A percentile compares a stretch with the other conserved stretches of the same genome.
These are phyloP conservation scores for Abrostola tripartita DNA, from an alignment of 2,888 invertebrate genomes.

Conservation along the genomic window DNA sequence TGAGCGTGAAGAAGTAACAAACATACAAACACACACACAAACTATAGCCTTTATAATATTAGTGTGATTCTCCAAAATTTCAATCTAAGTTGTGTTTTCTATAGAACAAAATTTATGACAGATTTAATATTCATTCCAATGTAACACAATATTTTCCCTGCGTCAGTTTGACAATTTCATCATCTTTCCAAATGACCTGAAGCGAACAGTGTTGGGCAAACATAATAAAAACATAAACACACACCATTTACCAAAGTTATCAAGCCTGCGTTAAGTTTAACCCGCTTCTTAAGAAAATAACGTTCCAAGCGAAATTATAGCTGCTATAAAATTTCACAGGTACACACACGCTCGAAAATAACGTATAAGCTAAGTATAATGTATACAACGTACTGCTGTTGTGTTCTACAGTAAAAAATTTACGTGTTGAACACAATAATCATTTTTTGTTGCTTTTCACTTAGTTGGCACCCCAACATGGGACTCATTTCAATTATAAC, in stretches of 20 bases:
- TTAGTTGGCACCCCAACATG: constrained; percentile 64
- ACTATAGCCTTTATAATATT: no score
- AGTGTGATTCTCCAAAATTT: no score
- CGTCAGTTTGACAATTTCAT: constrained; percentile 36
- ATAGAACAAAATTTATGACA: not conserved
- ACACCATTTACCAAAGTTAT: constrained; percentile 42
- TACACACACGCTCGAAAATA: constrained; percentile 29
- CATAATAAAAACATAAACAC: constrained; percentile 50
- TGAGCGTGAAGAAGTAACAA: no score
- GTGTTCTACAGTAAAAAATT: constrained; percentile 12
- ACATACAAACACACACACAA: no score
- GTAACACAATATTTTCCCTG: constrained; percentile 21
- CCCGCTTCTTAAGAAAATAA: constrained; percentile 32
- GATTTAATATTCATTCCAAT: constrained; percentile 11
- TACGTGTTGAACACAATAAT: constrained; percentile 50
- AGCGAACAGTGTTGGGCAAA: constrained; percentile 26
- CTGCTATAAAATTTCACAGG: constrained; percentile 50
- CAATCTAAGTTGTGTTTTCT: no score
- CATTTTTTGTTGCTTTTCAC: constrained; percentile 44
- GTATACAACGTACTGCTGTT: constrained; percentile 17
- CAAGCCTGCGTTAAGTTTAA: constrained; percentile 40
- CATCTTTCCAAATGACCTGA: constrained; percentile 33
- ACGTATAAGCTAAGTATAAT: constrained; percentile 9
- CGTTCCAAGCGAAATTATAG: constrained; percentile 40
- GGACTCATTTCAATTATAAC: constrained; percentile 56